Base-by-base conservation (phyloP, 2,888 invertebrate species). In the Scrobipalpa atriplicella region DNA sequence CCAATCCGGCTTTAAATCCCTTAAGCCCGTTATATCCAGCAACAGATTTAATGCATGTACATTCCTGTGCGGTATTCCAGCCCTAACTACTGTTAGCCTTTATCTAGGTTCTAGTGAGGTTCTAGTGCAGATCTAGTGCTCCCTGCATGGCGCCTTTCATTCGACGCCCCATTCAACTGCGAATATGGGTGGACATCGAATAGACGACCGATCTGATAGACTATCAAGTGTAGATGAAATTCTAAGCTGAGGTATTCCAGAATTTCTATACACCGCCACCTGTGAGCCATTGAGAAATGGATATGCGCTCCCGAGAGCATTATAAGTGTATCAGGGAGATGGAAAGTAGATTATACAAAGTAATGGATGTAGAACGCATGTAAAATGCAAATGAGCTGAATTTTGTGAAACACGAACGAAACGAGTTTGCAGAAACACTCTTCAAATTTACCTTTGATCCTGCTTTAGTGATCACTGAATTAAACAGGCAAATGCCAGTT, bases 31-130 rank as follows among this genome's bases (percentile, higher is more conserved):
- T 73, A 73, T 70, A 71, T 71, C 71, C 75, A 70, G 67, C 67
- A 69, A 72, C 69, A 71, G 79, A 80, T 81, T 82, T 75, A 76
- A 79, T 78, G 76, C 78, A 79, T 67, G 73, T 75, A 78, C 73
- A 75, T 77, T 75, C 70, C 73, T 69, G 68, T 73, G 73, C 66
- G 72, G 73, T 75, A 75, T 76, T 75, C 65, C 71, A 73, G 74
- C 75, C 74, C 72, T 75, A 77, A 79, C 79, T 78, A 77, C 74
- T 69, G 69, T 72, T 71, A 69, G 75, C 74, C 74, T 79, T 78
- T 76, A 76, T 78, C 73, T 16, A n/a, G 47, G 47, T 16, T 47
- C 47, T 16, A 47, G 47, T 75, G 73, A 70, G 73, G 68, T 69
- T 72, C 73, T 71, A 67, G 73, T 67, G 70, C 71, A 29, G n/a